Evolutionary conservation across 2,797 vertebrate species (phyloP), one percentile per base, ranked within the genome.

Genomic region (Amniataba percoides): DNA sequence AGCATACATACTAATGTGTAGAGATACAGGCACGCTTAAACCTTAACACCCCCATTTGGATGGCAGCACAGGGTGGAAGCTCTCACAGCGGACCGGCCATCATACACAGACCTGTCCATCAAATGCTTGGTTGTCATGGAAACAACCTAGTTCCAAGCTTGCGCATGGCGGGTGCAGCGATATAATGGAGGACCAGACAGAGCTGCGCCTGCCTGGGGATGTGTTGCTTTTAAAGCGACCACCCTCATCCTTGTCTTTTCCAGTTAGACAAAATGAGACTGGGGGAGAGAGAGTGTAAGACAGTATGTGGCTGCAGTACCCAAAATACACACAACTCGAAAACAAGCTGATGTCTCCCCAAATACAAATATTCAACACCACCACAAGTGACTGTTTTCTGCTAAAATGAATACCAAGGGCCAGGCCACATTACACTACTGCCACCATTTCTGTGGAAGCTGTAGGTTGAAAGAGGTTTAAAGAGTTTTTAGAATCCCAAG

Each of bases 111-210:
- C 78, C 87, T 91, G 93, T 94, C 94, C 87, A 70, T 94, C 93
- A 94, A 92, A 88, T 89, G 77, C 75, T 76, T 27, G 72, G 89
- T 94, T 34, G 72, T 84, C 90, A 94, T 94, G 90, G 94, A 89
- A 94, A 94, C 94, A 94, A 94, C 94, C 94, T 88, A 94, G 88
- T 93, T 94, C 84, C 84, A 74, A 87, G 87, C 81, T 78, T 83
- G 89, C 51, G 51, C 83, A 63, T 74, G 87, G 89, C 80, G 73
- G 81, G 65, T 67, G 81, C 78, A 80, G 84, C 49, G 61, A 70
- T 59, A 88, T 87, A 90, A 89, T 82, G 82, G 85, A 88, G 81
- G 82, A 91, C 74, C 87, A 93, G 88, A 87, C 75, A 75, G 82
- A 91, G 83, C 73, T 3, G 40, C 66, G 82, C 25, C 84, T 79